Conservation (phyloP, 2,888 invertebrate species). For the Gerosis bhagava region DNA sequence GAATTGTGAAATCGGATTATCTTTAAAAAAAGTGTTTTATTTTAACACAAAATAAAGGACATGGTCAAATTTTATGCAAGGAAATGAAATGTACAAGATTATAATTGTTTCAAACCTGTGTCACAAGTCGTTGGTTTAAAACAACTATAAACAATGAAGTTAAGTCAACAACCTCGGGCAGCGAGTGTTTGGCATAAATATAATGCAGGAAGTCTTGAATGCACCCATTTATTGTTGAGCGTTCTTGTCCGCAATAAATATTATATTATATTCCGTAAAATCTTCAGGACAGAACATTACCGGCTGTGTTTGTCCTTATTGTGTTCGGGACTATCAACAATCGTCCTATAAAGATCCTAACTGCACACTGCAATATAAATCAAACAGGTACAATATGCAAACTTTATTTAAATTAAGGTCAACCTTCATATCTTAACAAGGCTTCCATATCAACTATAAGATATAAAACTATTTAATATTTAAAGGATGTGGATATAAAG, state of each 20-base stretch:
- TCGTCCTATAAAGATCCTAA: background rate
- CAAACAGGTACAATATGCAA: too few relatives aligned
- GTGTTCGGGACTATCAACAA: slow-evolving; percentile 8
- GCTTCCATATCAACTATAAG: too few relatives aligned
- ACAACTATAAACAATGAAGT: too few relatives aligned
- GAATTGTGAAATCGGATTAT: too few relatives aligned
- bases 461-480: too few relatives aligned
- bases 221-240: slow-evolving; percentile 13
- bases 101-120: too few relatives aligned
- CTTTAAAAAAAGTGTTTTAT: slow-evolving; percentile 17
- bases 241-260: slow-evolving; percentile 12
- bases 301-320: slow-evolving; percentile 12
- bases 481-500: too few relatives aligned
- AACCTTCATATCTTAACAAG: too few relatives aligned
- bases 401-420: too few relatives aligned
- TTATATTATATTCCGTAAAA: slow-evolving; percentile 3
- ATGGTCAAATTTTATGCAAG: slow-evolving; percentile 13
- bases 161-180: slow-evolving; percentile 32
- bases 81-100: too few relatives aligned
- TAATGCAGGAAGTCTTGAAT: slow-evolving; percentile 40
- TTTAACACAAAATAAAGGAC: slow-evolving; percentile 9
- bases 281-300: slow-evolving; percentile 12
- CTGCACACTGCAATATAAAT: too few relatives aligned
- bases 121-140: too few relatives aligned
- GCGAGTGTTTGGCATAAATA: slow-evolving; percentile 46